Evolutionary conservation across 2,888 invertebrate genomes (phyloP), one percentile per base, ranked within the genome.

Genomic region (Leucania comma): DNA sequence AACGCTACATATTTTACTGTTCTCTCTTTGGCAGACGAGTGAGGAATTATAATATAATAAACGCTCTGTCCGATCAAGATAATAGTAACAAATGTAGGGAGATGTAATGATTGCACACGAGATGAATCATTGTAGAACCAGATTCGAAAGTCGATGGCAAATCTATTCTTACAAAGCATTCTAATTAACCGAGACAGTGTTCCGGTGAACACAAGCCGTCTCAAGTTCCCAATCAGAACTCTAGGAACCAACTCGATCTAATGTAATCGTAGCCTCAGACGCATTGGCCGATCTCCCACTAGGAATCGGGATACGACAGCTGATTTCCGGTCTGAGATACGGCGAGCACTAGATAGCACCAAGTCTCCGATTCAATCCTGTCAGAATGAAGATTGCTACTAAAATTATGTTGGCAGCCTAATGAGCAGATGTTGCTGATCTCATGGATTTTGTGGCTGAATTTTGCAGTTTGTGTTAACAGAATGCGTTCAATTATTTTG

Each of bases 221-320:
- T 94, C 93, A 84, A 74, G 86, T 94, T 93, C 93, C 93, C 89
- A 89, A 92, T 92, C 89, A 87, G 85, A 84, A 77, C 82, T 87
- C 87, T 89, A 86, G 87, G 90, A 91, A 90, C 88, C 80, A 88
- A 90, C 88, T 89, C 86, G 90, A 93, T 93, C 91, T 90, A 92
- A 92, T 91, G 92, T 90, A 92, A 93, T 91, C 86, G 88, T 91
- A 91, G 89, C 88, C 89, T 86, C 90, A 92, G 89, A 88, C 88
- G 87, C 91, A 93, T 94, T 94, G 93, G 94, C 92, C 88, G 91
- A 91, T 91, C 91, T 91, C 93, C 93, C 93, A 93, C 87, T 86
- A 86, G 89, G 91, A 92, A 93, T 93, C 93, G 89, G 89, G 88
- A 90, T 91, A 88, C 89, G 95, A 95, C 95, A 94, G 93, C 92